phyloP scores from a whole-genome alignment of 2,113 vertebrate genomes.

The Ictidomys tridecemlineatus region DNA sequence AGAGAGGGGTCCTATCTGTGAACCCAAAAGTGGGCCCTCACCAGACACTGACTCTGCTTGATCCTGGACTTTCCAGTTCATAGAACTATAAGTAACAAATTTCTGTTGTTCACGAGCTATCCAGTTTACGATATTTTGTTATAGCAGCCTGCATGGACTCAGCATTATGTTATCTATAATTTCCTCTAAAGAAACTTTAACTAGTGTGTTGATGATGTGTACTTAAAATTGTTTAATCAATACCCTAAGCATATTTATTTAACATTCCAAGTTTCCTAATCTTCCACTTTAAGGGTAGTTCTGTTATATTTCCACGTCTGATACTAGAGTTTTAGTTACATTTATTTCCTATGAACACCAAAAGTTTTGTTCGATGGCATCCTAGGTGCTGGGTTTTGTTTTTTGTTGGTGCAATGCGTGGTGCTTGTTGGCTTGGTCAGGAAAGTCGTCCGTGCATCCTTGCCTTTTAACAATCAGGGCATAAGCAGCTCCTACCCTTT shows the following conservation, averaged over 20 bases:
- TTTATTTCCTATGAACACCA: background rate
- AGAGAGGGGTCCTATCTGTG: background rate
- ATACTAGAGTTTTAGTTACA: background rate
- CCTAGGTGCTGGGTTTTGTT: background rate
- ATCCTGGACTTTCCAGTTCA: background rate
- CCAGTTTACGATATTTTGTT: background rate
- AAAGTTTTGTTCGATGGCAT: background rate
- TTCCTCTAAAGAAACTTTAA: background rate
- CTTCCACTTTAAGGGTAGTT: background rate
- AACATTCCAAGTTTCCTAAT: background rate
- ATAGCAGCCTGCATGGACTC: background rate
- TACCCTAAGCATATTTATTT: background rate
- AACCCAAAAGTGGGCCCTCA: background rate
- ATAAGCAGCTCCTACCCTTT: background rate
- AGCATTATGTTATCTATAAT: background rate
- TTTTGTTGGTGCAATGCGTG: background rate
- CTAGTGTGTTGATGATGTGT: background rate
- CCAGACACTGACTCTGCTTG: background rate
- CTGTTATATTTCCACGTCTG: background rate
- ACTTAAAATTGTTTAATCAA: background rate
- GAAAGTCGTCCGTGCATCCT: no score
- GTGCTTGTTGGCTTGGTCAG: background rate
- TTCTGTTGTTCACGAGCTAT: background rate
- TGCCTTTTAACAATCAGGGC: background rate
- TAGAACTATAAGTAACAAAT: background rate